These are phyloP conservation scores for Illadopsis cleaveri DNA, from an alignment of 2,113 vertebrate species.

Conservation along the genomic window DNA sequence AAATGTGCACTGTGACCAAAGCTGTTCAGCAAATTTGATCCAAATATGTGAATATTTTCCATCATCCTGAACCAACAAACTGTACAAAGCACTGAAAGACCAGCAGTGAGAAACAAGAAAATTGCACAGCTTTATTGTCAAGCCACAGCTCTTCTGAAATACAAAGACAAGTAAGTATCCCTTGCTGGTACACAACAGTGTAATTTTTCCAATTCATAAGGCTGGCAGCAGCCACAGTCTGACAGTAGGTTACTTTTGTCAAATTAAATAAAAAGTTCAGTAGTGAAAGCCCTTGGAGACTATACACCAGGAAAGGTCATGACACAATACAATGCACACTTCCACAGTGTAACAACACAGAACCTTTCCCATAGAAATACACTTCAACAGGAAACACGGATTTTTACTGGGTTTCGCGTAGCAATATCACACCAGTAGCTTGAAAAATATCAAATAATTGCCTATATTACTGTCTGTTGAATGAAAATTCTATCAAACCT, in stretches of 20 bases:
- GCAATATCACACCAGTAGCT: not conserved
- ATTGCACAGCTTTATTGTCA: not conserved
- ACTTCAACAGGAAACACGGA: constrained; percentile 10
- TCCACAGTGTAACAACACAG: not conserved
- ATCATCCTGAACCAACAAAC: not conserved
- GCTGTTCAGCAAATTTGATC: not conserved
- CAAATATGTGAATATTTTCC: not conserved
- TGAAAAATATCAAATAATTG: not conserved
- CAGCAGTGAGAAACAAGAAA: not conserved
- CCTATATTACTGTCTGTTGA: constrained; percentile 9
- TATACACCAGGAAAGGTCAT: not conserved
- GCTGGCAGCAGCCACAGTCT: not conserved
- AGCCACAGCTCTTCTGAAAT: not conserved
- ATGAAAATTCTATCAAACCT: not conserved
- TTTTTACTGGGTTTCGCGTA: not conserved
- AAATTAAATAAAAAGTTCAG: not conserved
- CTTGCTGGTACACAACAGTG: not conserved
- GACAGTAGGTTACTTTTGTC: not conserved
- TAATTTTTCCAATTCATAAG: not conserved
- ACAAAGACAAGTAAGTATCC: not conserved
- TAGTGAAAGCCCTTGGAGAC: not conserved
- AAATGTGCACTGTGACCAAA: not conserved
- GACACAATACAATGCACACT: not conserved
- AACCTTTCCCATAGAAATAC: constrained; percentile 28
- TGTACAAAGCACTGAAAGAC: not conserved